These are phyloP conservation scores for Arctocebus calabarensis DNA, from an alignment of 2,797 vertebrate species.

Conservation along the genomic window DNA sequence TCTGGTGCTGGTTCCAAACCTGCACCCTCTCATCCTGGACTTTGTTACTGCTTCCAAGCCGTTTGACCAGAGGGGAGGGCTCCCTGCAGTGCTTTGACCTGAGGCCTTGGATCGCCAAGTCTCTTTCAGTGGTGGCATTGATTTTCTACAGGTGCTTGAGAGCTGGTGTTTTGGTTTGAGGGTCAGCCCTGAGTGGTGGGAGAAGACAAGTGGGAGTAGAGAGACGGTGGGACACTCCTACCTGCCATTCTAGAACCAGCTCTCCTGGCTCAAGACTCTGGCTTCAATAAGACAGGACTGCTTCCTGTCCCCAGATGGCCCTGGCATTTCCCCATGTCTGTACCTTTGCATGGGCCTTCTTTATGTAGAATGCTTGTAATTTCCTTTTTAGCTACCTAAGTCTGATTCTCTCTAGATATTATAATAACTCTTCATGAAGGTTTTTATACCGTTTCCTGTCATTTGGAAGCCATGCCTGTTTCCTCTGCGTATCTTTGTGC, in stretches of 20 bases:
- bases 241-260: background rate
- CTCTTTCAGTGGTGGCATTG: background rate
- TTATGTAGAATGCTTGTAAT: background rate
- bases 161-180: background rate
- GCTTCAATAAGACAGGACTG: background rate
- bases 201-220: background rate
- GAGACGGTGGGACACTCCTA: background rate
- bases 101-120: fast-evolving
- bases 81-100: background rate
- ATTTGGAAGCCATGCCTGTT: background rate
- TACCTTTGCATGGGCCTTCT: background rate
- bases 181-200: background rate
- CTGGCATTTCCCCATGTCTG: background rate
- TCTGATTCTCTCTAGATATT: background rate
- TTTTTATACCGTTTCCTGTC: background rate
- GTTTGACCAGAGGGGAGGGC: background rate
- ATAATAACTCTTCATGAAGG: background rate
- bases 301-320: background rate
- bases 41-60: background rate
- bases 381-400: background rate
- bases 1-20: too few relatives aligned
- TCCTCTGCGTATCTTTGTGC: background rate
- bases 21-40: background rate
- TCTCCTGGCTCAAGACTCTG: background rate
- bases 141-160: background rate